A percentile compares a stretch with the other conserved stretches of the same genome.
phyloP scores from a whole-genome alignment of 30 jellyfish, hydroid and myxozoan species.

The Hydractinia echinata region DNA sequence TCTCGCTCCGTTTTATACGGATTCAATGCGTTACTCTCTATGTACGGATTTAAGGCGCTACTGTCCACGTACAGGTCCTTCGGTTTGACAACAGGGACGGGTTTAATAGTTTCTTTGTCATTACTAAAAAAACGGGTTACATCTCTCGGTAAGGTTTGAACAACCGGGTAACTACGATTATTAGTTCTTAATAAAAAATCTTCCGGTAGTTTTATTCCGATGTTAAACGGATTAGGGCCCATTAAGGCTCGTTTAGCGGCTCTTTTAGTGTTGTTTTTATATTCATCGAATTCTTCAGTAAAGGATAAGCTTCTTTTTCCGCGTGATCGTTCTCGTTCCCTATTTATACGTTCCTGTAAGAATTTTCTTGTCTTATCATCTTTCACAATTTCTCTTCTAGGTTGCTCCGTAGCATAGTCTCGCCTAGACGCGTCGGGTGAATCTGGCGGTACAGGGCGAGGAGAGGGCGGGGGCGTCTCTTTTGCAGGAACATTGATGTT shows the following conservation, averaged over 20 bases:
- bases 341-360: constrained; percentile 29
- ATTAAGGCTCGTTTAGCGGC: constrained; percentile 72
- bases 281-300: constrained; percentile 37
- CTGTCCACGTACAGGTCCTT: neutral
- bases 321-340: constrained; percentile 29
- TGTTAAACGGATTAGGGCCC: constrained; percentile 75
- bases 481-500: neutral
- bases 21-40: neutral
- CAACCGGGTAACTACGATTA: constrained; percentile 25
- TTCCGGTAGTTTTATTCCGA: constrained; percentile 52
- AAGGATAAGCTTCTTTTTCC: constrained; percentile 41
- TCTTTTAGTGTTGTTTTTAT: constrained; percentile 28
- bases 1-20: constrained; percentile 18
- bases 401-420: constrained; percentile 27
- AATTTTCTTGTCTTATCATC: constrained; percentile 26
- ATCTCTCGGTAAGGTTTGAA: constrained; percentile 18
- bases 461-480: constrained; percentile 9
- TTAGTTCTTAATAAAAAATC: constrained; percentile 40
- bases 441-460: constrained; percentile 44
- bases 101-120: neutral
- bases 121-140: constrained; percentile 22
- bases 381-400: constrained; percentile 12
- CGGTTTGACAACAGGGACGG: too few relatives aligned
- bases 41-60: neutral
- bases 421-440: constrained; percentile 29